Base-by-base conservation (phyloP, 2,113 vertebrate genomes). In the Parotia lawesii region DNA sequence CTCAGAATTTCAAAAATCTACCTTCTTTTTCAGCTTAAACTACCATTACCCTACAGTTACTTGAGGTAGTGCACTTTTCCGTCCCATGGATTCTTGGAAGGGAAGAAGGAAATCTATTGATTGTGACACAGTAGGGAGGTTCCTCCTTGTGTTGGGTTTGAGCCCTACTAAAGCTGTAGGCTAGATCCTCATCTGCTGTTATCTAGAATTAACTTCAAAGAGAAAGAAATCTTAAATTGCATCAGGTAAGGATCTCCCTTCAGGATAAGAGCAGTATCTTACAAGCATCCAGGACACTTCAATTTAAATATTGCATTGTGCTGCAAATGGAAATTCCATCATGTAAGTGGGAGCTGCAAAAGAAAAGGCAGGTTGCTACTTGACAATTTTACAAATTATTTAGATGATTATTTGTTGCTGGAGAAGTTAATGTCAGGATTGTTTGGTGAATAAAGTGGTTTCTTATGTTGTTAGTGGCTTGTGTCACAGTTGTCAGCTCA, bases 391-490 rank as follows among this genome's bases (percentile, higher is more conserved):
- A 79, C 74, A 87, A 94, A 90, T 87, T 90, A 93, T 90, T 65
- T 58, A 93, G 10, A 18, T 58, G 73, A 72, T 89, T 94, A 75
- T 95, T 95, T 94, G 69, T 87, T 95, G n/a, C 56, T 73, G 70
- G 16, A 24, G 35, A 72, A 78, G 22, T 56, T 64, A 67, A 80
- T 81, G 86, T 75, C 38, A 42, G 27, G 50, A 65, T 40, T 87
- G 58, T 45, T 91, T 53, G 47, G 70, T 62, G 77, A 61, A 69
- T 95, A 88, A 95, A 96, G 86, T 94, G 85, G n/a, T 85, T 96
- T 96, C 76, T 76, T 44, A 5, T 91, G 94, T 91, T 77, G 35
- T 50, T 88, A 83, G 69, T 42, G 31, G 53, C 33, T 89, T 91
- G 15, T 74, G 45, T 86, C 87, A 71, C 50, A 74, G 67, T 18